Evolutionary conservation across 2,888 invertebrate genomes (phyloP).

Genomic region (Crematogaster levior): DNA sequence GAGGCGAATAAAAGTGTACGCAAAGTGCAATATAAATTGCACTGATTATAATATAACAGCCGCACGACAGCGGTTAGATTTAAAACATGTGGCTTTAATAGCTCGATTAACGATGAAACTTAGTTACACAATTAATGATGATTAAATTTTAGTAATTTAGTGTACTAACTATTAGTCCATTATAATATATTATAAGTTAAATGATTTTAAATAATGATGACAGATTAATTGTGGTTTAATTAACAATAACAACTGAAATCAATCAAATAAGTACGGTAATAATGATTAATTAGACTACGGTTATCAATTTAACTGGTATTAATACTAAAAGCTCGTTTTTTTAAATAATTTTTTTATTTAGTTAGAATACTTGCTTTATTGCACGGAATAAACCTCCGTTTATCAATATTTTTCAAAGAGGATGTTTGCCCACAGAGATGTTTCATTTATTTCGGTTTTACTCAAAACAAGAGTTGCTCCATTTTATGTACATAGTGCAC

Average conservation of each 20-base stretch:
- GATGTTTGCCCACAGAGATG: not conserved
- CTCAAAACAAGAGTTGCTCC: not conserved
- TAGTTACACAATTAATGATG: not conserved
- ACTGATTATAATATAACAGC: conserved; percentile 18
- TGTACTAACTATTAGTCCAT: not conserved
- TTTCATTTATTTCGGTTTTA: conserved; percentile 20
- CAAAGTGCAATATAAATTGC: not conserved
- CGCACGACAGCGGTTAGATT: not conserved
- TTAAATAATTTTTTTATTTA: not conserved
- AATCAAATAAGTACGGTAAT: conserved; percentile 26
- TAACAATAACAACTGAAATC: conserved; percentile 15
- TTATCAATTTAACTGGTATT: not conserved
- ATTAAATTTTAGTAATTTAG: conserved; percentile 26
- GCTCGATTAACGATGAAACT: conserved; percentile 8
- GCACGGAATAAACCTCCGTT: not conserved
- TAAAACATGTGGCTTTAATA: conserved; percentile 1
- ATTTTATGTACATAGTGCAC: conserved; percentile 3
- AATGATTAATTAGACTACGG: not conserved
- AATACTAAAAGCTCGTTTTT: not conserved
- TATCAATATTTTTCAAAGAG: not conserved
- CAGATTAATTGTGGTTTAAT: conserved; percentile 10
- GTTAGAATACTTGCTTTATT: not conserved
- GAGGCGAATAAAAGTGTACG: conserved; percentile 32
- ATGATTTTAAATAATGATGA: conserved; percentile 18
- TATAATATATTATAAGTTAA: conserved; percentile 11